A percentile compares a stretch with the other conserved stretches of the same genome.
phyloP scores from a whole-genome alignment of 2,888 invertebrate species.

The Latrodectus hesperus region DNA sequence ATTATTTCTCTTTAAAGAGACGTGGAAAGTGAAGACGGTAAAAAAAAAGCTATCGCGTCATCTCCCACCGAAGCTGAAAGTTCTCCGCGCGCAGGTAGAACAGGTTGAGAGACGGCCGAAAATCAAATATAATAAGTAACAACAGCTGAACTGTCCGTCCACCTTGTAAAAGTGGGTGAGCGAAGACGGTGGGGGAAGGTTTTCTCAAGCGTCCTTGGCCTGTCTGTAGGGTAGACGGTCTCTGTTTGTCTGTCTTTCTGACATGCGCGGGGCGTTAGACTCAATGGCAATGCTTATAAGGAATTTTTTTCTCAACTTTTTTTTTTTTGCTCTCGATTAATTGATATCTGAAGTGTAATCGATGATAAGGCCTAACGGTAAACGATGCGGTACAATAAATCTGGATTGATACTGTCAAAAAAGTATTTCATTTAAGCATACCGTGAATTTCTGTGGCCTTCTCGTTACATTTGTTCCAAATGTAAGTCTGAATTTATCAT shows the following conservation, averaged over 20 bases:
- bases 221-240: constrained; percentile 45
- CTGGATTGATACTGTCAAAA: no score
- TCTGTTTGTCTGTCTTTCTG: constrained; percentile 46
- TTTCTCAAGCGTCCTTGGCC: constrained; percentile 53
- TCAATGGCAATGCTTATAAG: no score
- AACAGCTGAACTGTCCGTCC: constrained; percentile 23
- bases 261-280: not conserved
- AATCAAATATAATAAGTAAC: constrained; percentile 47
- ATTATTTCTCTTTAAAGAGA: not conserved
- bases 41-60: not conserved
- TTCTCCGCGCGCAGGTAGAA: constrained; percentile 40
- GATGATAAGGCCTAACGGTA: no score
- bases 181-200: constrained; percentile 11
- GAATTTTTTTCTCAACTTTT: no score
- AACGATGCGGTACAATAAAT: no score
- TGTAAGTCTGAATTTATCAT: no score
- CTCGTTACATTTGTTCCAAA: no score
- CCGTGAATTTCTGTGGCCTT: no score
- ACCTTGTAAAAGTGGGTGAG: not conserved
- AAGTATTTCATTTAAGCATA: no score
- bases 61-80: not conserved
- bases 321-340: no score
- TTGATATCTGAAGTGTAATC: no score
- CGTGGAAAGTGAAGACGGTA: not conserved
- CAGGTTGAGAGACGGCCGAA: constrained; percentile 40